Conservation (phyloP, 2,113 vertebrate species). For the Oncorhynchus nerka region DNA sequence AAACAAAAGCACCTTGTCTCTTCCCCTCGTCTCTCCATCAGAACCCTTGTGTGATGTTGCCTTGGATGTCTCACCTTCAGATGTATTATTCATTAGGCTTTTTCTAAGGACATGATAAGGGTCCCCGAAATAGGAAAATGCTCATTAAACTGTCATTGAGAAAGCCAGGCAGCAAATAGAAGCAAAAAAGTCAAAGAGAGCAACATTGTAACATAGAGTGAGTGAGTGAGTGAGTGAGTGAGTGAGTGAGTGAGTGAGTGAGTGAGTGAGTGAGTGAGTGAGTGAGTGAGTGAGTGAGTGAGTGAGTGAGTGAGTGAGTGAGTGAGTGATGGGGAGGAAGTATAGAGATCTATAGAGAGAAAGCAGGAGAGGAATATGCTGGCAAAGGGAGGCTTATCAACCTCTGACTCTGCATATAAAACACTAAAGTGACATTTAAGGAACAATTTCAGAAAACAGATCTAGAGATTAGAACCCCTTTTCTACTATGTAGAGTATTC, state of each 20-base stretch:
- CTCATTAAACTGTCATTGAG: constrained; percentile 69
- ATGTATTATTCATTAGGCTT: constrained; percentile 71
- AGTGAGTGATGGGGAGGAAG: no score
- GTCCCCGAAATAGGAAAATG: constrained; percentile 60
- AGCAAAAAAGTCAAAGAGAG: background rate
- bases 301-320: no score
- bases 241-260: no score
- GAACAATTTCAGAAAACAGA: constrained; percentile 34
- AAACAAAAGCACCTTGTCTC: constrained; percentile 62
- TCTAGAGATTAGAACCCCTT: constrained; percentile 55
- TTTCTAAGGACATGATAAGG: constrained; percentile 64
- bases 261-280: no score
- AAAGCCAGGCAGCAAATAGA: constrained; percentile 17
- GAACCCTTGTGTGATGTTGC: constrained; percentile 47
- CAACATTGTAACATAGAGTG: constrained; percentile 44
- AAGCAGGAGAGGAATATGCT: constrained; percentile 12
- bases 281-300: no score
- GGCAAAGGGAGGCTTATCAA: constrained; percentile 38
- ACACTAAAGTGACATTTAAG: constrained; percentile 56
- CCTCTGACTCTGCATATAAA: constrained; percentile 43
- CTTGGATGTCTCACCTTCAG: constrained; percentile 53
- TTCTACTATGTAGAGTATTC: constrained; percentile 40
- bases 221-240: no score
- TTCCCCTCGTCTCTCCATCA: constrained; percentile 37
- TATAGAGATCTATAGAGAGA: no score